phyloP scores from a whole-genome alignment of 2,113 vertebrate species.

The Melanerpes aurifrons region DNA sequence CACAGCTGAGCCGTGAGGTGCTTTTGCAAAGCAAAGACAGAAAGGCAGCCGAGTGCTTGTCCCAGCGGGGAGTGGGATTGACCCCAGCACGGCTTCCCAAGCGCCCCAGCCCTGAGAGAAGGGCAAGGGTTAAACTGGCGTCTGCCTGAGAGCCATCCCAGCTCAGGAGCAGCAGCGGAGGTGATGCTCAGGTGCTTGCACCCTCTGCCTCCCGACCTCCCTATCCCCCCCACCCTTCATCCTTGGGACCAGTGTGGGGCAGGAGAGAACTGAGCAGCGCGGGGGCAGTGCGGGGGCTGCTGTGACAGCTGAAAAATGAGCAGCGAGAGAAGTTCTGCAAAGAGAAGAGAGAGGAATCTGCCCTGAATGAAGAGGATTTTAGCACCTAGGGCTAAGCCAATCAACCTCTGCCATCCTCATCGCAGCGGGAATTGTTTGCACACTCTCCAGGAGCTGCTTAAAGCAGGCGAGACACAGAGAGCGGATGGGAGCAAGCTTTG shows the following conservation, averaged over 20 bases:
- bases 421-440: conserved; percentile 4
- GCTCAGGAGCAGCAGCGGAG: neutral
- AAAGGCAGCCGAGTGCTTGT: neutral
- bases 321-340: neutral
- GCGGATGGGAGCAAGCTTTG: neutral
- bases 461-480: neutral
- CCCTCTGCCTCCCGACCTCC: conserved; percentile 3
- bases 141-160: conserved; percentile 15
- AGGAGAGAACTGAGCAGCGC: neutral
- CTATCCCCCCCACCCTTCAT: neutral
- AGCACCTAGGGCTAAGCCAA: conserved; percentile 65
- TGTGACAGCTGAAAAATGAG: conserved; percentile 53
- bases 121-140: conserved; percentile 9
- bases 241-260: neutral
- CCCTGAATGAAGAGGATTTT: conserved; percentile 61
- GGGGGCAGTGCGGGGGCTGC: neutral
- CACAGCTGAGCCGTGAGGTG: neutral
- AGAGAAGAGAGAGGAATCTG: conserved; percentile 51
- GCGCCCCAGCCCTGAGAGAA: neutral
- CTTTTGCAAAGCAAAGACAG: neutral
- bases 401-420: conserved; percentile 24
- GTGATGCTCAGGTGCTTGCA: conserved; percentile 8
- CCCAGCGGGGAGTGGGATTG: neutral
- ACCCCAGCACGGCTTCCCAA: neutral
- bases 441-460: neutral